Evolutionary conservation across 1,140 invertebrate genomes (phyloP).

Genomic region (Dreissena rostriformis): DNA sequence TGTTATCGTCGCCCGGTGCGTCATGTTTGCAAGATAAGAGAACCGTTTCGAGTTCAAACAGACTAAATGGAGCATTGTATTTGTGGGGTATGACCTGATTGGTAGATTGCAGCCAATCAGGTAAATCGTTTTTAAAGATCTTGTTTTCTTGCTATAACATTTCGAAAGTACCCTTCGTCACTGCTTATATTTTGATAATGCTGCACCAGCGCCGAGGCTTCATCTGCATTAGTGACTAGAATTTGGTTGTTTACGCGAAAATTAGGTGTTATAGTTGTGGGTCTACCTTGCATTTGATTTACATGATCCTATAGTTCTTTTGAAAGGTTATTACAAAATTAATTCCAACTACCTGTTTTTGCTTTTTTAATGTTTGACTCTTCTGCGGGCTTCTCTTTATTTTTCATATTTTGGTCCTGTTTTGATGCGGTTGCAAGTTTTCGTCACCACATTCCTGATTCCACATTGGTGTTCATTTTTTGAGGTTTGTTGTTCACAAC

Average conservation of each 20-base stretch:
- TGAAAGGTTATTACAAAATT: no score
- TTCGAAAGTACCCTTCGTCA: background rate
- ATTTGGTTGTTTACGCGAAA: background rate
- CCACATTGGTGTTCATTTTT: no score
- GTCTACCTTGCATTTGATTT: background rate
- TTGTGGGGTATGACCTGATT: background rate
- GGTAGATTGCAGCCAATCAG: background rate
- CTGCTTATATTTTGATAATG: background rate
- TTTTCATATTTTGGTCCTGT: no score
- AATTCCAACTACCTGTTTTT: no score
- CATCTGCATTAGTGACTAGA: background rate
- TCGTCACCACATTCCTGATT: no score
- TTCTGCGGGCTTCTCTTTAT: no score
- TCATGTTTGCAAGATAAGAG: background rate
- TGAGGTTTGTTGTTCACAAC: no score
- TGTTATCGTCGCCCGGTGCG: background rate
- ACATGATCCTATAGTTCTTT: background rate
- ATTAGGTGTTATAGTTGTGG: background rate
- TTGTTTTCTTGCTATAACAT: background rate
- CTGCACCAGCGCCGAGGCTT: constrained; percentile 2
- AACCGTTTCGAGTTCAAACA: constrained; percentile 3
- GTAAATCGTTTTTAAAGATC: background rate
- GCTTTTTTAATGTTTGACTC: no score
- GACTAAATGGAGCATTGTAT: background rate
- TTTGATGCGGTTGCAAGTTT: no score